Percentiles rank a stretch among this genome's conserved stretches.
phyloP scores from a whole-genome alignment of 2,888 invertebrate genomes.

The Byasa hedistus region DNA sequence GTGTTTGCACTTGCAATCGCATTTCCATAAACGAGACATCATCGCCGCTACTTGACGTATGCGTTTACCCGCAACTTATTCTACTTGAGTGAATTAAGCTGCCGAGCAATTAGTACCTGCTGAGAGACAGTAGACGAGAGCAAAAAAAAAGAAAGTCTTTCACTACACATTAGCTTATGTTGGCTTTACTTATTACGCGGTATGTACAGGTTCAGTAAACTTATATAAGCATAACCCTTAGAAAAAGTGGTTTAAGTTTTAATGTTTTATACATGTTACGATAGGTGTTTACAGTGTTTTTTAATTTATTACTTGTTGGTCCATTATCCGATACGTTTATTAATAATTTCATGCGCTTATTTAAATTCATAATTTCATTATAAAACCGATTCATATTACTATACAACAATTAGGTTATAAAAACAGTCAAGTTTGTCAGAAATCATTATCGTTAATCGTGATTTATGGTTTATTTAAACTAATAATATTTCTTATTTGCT shows the following conservation, averaged over 20 bases:
- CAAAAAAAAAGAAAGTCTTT: slow-evolving; percentile 18
- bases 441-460: slow-evolving; percentile 14
- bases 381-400: too few species aligned
- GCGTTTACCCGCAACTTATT: slow-evolving; percentile 20
- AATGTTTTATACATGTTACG: neutral
- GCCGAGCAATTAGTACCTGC: slow-evolving; percentile 15
- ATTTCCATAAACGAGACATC: slow-evolving; percentile 16
- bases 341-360: too few species aligned
- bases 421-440: neutral
- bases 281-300: too few species aligned
- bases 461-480: slow-evolving; percentile 22
- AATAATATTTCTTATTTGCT: too few species aligned
- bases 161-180: slow-evolving; percentile 14
- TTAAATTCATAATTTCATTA: too few species aligned
- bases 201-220: neutral
- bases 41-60: slow-evolving; percentile 6
- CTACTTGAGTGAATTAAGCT: slow-evolving; percentile 24
- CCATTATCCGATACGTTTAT: too few species aligned
- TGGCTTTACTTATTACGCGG: slow-evolving; percentile 11
- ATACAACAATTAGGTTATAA: too few species aligned
- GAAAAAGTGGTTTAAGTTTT: neutral
- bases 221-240: neutral
- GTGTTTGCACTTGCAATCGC: slow-evolving; percentile 9
- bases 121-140: neutral
- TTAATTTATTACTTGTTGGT: too few species aligned